Evolutionary conservation across 2,113 vertebrate species (phyloP).

Genomic region (Rhinoptilus africanus): DNA sequence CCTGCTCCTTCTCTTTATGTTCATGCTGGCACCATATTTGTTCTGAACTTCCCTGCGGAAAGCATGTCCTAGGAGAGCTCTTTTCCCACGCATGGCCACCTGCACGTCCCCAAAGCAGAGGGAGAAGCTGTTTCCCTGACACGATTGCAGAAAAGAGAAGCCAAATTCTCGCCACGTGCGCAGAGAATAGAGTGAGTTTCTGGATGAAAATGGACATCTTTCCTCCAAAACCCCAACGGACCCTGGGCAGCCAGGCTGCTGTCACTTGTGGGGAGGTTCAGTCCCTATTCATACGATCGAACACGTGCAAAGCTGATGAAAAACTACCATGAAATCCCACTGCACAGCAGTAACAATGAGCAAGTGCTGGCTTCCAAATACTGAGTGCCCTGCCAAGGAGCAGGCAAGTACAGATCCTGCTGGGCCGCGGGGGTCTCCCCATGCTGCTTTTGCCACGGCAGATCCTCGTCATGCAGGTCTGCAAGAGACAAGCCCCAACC

Average conservation of each 20-base stretch:
- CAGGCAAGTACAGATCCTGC: not conserved
- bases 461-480: not conserved
- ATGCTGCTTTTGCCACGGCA: not conserved
- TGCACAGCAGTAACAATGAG: constrained; percentile 38
- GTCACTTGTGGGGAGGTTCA: constrained; percentile 14
- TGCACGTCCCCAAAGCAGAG: not conserved
- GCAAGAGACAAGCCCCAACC: not conserved
- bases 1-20: not conserved
- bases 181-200: not conserved
- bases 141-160: not conserved
- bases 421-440: not conserved
- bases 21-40: not conserved
- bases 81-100: not conserved
- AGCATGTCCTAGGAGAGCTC: not conserved
- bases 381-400: not conserved
- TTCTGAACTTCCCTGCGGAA: not conserved
- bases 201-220: not conserved
- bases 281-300: not conserved
- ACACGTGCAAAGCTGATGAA: constrained; percentile 30
- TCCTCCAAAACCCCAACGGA: not conserved
- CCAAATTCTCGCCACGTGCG: not conserved
- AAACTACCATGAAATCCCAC: constrained; percentile 41
- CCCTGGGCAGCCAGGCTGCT: not conserved
- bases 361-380: not conserved
- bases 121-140: not conserved